These are phyloP conservation scores for Zele albiditarsus DNA, from an alignment of 2,888 invertebrate species.

Conservation along the genomic window DNA sequence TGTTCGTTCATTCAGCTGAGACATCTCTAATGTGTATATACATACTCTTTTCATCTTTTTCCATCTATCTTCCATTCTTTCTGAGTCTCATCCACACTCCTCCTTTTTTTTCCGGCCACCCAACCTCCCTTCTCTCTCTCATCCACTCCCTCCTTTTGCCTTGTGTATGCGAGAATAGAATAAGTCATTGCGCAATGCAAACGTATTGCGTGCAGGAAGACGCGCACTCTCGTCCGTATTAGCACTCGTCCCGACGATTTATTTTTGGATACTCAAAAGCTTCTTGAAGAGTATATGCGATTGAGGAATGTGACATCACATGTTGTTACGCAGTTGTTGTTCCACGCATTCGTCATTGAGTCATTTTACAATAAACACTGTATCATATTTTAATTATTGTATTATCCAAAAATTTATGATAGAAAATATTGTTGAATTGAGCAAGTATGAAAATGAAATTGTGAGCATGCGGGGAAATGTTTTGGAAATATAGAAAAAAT, in stretches of 20 bases:
- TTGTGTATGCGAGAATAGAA: slow-evolving; percentile 37
- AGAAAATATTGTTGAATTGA: not conserved
- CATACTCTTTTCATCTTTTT: not conserved
- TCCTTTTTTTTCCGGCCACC: not conserved
- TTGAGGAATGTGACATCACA: slow-evolving; percentile 17
- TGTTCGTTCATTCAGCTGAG: slow-evolving; percentile 3
- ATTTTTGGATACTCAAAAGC: slow-evolving; percentile 23
- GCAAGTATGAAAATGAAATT: not conserved
- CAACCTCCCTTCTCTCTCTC: not conserved
- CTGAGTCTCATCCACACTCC: not conserved
- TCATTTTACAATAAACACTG: not conserved
- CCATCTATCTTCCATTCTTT: slow-evolving; percentile 1
- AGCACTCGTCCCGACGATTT: slow-evolving; percentile 27
- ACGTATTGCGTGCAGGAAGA: slow-evolving; percentile 27
- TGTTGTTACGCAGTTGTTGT: slow-evolving; percentile 18
- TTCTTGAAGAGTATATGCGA: slow-evolving; percentile 16
- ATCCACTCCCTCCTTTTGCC: not conserved
- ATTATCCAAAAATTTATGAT: not conserved
- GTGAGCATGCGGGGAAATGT: too few relatives aligned
- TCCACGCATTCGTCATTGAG: not conserved
- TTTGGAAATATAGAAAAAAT: too few relatives aligned
- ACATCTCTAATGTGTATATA: not conserved
- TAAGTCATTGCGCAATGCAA: slow-evolving; percentile 39
- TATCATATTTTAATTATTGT: not conserved
- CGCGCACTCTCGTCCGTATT: slow-evolving; percentile 29